phyloP scores from a whole-genome alignment of 2,113 vertebrate genomes.

The Actenoides hombroni region DNA sequence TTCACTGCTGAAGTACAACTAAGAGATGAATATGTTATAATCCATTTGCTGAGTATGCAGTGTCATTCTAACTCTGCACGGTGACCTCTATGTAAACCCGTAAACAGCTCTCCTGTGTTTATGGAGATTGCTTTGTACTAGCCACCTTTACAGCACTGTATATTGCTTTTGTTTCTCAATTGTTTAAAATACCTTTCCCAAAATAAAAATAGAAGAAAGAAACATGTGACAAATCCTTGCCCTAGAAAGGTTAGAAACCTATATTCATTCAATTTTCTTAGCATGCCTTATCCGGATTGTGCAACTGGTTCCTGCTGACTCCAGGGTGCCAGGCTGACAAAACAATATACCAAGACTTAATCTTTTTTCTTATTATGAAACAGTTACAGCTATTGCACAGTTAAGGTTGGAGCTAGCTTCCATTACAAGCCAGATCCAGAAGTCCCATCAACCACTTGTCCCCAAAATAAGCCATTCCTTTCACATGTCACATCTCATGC shows the following conservation, averaged over 20 bases:
- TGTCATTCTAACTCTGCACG: neutral
- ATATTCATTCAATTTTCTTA: slow-evolving; percentile 40
- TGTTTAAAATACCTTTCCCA: neutral
- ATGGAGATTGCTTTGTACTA: neutral
- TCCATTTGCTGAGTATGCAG: neutral
- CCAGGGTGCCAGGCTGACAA: neutral
- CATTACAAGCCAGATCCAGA: slow-evolving; percentile 1
- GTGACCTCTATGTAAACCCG: neutral
- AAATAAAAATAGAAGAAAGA: neutral
- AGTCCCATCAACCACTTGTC: neutral
- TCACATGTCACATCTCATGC: neutral
- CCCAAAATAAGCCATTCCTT: neutral
- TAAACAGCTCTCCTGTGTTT: neutral
- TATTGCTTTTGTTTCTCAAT: neutral
- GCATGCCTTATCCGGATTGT: neutral
- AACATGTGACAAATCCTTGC: neutral
- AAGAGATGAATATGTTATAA: neutral
- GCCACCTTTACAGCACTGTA: neutral
- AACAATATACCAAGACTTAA: neutral
- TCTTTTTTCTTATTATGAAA: slow-evolving; percentile 32
- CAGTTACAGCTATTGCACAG: neutral
- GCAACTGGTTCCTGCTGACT: neutral
- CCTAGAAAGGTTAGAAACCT: slow-evolving; percentile 22
- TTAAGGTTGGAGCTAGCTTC: slow-evolving; percentile 10
- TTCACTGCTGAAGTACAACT: neutral